Evolutionary conservation across 1,140 invertebrate genomes (phyloP).

Genomic region (Aphidius ervi): DNA sequence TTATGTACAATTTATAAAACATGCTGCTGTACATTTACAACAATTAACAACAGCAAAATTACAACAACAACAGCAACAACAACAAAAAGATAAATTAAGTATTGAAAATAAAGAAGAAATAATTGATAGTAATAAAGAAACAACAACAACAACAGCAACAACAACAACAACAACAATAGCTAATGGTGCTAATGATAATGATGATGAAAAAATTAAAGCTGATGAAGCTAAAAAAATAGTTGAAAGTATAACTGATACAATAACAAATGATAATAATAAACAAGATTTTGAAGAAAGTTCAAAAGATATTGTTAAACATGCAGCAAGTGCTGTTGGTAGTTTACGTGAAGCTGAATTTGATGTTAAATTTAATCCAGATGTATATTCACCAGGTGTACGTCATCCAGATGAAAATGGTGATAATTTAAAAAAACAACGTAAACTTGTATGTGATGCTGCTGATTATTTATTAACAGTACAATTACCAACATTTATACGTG

Average conservation of each 20-base stretch:
- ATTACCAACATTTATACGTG: conserved; percentile 89
- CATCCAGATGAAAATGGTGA: conserved; percentile 71
- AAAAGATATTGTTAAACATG: conserved; percentile 83
- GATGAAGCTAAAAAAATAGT: conserved; percentile 91
- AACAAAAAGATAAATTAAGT: conserved; percentile 27
- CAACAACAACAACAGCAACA: conserved; percentile 30
- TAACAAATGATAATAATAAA: conserved; percentile 69
- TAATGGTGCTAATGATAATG: conserved; percentile 42
- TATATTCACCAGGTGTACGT: conserved; percentile 89
- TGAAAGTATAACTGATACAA: conserved; percentile 80
- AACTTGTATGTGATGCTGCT: conserved; percentile 90
- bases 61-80: conserved; percentile 52
- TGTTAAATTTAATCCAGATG: conserved; percentile 97
- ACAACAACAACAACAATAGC: neutral
- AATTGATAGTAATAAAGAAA: conserved; percentile 24
- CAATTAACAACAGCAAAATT: conserved; percentile 63
- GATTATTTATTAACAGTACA: conserved; percentile 91
- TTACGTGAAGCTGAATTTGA: conserved; percentile 93
- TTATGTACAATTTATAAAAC: conserved; percentile 95
- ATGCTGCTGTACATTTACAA: conserved; percentile 91
- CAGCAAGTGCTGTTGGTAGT: conserved; percentile 85
- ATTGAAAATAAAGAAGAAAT: conserved; percentile 33
- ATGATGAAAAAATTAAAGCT: conserved; percentile 61
- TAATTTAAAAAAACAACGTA: conserved; percentile 74
- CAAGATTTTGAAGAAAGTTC: conserved; percentile 82